phyloP scores from a whole-genome alignment of 2,888 invertebrate species.

The Colletes collaris region DNA sequence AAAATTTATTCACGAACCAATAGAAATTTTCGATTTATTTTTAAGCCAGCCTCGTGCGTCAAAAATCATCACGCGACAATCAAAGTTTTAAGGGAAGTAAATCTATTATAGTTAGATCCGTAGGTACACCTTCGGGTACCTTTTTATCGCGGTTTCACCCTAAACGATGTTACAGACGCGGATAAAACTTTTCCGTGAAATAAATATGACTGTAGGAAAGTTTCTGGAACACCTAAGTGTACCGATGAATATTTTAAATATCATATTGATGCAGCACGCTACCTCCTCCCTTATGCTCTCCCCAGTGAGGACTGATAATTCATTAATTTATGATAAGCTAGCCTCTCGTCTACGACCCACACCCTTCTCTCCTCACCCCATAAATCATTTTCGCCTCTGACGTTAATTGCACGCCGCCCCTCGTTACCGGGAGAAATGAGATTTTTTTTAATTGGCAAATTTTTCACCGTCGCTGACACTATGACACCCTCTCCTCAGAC shows the following conservation, averaged over 20 bases:
- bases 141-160: conserved; percentile 20
- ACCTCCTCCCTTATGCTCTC: conserved; percentile 60
- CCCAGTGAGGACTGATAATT: conserved; percentile 75
- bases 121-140: neutral
- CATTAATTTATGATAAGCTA: conserved; percentile 82
- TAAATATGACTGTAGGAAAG: conserved; percentile 52
- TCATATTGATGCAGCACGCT: conserved; percentile 67
- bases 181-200: conserved; percentile 51
- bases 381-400: conserved; percentile 81
- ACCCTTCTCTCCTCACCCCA: conserved; percentile 70
- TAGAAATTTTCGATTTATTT: too few species aligned
- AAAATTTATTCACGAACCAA: neutral
- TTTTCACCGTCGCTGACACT: conserved; percentile 77
- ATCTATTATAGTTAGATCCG: neutral
- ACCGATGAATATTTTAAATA: conserved; percentile 74
- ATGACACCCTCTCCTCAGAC: conserved; percentile 58
- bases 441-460: conserved; percentile 82
- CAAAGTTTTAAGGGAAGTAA: neutral
- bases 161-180: conserved; percentile 15
- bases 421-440: conserved; percentile 81
- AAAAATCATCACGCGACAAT: neutral
- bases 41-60: too few species aligned
- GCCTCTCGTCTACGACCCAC: conserved; percentile 60
- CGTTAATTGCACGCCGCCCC: conserved; percentile 81
- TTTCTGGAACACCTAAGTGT: conserved; percentile 23